These are phyloP conservation scores for Drosophila rubida DNA, from an alignment of 2,888 invertebrate genomes.

Conservation along the genomic window DNA sequence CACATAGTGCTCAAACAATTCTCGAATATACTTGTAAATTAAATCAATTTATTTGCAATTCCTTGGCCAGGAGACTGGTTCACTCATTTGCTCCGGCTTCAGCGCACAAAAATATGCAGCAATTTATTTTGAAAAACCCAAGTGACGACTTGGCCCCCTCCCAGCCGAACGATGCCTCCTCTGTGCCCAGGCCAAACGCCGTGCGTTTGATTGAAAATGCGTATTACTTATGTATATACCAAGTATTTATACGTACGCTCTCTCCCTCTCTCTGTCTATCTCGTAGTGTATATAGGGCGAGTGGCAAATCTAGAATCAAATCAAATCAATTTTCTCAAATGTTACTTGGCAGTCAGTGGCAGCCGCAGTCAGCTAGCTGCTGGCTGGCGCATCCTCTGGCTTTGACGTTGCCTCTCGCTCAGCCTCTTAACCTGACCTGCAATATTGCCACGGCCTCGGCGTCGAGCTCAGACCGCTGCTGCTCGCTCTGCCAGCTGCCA, in stretches of 20 bases:
- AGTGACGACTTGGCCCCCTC: slow-evolving; percentile 42
- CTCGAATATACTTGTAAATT: slow-evolving; percentile 66
- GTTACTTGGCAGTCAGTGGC: slow-evolving; percentile 65
- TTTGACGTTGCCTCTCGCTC: slow-evolving; percentile 43
- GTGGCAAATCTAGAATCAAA: slow-evolving; percentile 79
- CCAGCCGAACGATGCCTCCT: slow-evolving; percentile 4
- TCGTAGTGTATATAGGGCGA: slow-evolving; percentile 54
- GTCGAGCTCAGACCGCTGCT: slow-evolving; percentile 2
- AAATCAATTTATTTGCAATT: slow-evolving; percentile 77
- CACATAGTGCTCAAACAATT: slow-evolving; percentile 42
- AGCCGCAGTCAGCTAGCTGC: slow-evolving; percentile 45
- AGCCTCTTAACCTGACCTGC: slow-evolving; percentile 9
- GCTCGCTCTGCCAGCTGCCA: too few relatives aligned
- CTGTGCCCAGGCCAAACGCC: neutral
- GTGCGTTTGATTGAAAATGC: slow-evolving; percentile 71
- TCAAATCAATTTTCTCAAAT: slow-evolving; percentile 78
- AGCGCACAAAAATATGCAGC: slow-evolving; percentile 73
- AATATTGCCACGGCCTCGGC: neutral
- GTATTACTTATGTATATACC: slow-evolving; percentile 69
- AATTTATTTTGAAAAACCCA: slow-evolving; percentile 68
- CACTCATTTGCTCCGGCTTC: slow-evolving; percentile 7
- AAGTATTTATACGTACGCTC: slow-evolving; percentile 39
- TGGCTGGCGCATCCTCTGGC: slow-evolving; percentile 42
- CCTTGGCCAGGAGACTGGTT: slow-evolving; percentile 44
- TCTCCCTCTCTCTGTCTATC: neutral